phyloP scores from a whole-genome alignment of 2,888 invertebrate species.

The Platycheirus rosarum region DNA sequence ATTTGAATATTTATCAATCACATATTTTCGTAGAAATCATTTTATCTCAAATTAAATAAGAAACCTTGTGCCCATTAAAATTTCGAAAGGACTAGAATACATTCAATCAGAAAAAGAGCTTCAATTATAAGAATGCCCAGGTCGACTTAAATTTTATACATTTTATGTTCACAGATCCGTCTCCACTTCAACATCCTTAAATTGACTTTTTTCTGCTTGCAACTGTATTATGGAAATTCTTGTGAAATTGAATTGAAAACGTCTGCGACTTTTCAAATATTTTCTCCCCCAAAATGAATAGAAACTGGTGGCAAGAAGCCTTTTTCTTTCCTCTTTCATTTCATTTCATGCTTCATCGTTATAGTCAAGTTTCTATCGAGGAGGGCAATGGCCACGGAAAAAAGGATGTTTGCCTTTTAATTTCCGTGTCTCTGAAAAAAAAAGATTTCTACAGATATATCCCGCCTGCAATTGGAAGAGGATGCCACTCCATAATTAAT shows the following conservation, averaged over 20 bases:
- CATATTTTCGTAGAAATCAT: no score
- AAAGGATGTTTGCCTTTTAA: constrained; percentile 44
- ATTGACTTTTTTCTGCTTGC: not conserved
- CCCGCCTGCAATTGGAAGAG: constrained; percentile 3
- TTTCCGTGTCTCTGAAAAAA: constrained; percentile 31
- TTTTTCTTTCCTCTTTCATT: constrained; percentile 14
- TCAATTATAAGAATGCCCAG: no score
- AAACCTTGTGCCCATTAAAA: no score
- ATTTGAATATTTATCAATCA: no score
- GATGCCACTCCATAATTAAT: constrained; percentile 55
- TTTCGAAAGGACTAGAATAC: no score
- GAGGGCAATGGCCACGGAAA: constrained; percentile 19
- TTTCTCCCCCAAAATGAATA: constrained; percentile 25
- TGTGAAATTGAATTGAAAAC: constrained; percentile 49
- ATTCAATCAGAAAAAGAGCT: no score
- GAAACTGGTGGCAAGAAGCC: constrained; percentile 39
- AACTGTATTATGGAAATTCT: constrained; percentile 46
- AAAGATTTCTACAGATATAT: constrained; percentile 15
- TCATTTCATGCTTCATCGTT: constrained; percentile 11
- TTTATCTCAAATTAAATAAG: no score
- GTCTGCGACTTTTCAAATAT: constrained; percentile 42
- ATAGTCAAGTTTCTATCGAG: constrained; percentile 42
- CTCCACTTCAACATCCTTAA: no score
- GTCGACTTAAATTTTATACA: no score
- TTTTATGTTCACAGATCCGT: no score